Base-by-base conservation (phyloP, 2,888 invertebrate species). In the Dasysyrphus tricinctus region DNA sequence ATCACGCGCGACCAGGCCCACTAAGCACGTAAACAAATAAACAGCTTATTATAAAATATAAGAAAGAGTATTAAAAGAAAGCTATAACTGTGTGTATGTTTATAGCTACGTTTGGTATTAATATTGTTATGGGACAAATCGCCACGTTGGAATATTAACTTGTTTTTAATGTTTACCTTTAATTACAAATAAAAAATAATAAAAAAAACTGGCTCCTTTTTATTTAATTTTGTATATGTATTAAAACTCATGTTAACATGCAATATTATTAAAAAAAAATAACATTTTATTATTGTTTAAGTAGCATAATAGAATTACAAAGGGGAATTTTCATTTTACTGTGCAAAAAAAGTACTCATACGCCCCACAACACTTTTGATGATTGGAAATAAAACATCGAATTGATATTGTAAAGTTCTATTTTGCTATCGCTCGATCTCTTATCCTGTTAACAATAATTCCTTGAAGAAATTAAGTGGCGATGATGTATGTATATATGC, bases 21-120 rank as follows among this genome's bases (percentile, higher is more conserved):
- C 51, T 42, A 73, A 67, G 47, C 32, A 69, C 77, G 73, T 69
- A 82, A 78, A 83, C 44, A 78, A 82, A 49, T 39, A 34, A 63
- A 69, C 61, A 75, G 32, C 44, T 67, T 14, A 34, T 67, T 37
- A 34, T 1, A 29, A 5, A 49, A 49, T 19, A 49, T 19, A 49
- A 19, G 2, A 49, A 37, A 49, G 11, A 34, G 29, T 11, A 34
- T 24, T 39, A 6, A 57, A 37, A 51, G 1, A 19, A 29, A 54
- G 5, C 5, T 5, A 51, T 12, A 51, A 8, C 14, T 32, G 14
- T 24, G 7, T 51, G 16, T 16, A 9, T 47, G 16, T n/a, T n/a
- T n/a, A n/a, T 5, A 14, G 37, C 12, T 32, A n/a, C 19, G 61
- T 24, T 34, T 29, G 5, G 24, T 7, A 42, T 34, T 34, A 34